phyloP scores from a whole-genome alignment of 2,888 invertebrate genomes.

The Andrena dorsata region DNA sequence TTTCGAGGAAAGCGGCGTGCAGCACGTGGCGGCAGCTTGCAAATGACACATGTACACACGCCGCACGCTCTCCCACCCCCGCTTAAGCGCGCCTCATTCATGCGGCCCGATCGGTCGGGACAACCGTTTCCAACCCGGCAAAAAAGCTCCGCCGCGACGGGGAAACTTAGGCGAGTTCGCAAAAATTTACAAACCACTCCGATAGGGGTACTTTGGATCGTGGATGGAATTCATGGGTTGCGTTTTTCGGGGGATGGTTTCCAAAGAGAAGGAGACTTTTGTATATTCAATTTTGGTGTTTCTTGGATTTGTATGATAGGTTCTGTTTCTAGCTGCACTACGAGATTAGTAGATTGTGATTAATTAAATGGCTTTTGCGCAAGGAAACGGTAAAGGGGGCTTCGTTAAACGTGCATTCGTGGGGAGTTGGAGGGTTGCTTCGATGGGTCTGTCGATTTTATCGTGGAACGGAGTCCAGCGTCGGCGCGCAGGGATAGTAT shows the following conservation, averaged over 20 bases:
- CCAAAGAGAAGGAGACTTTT: no score
- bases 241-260: no score
- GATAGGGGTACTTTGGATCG: no score
- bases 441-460: slow-evolving; percentile 30
- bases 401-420: slow-evolving; percentile 18
- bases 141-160: slow-evolving; percentile 17
- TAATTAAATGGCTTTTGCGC: slow-evolving; percentile 23
- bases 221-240: no score
- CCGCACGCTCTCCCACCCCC: background rate
- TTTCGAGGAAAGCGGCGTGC: slow-evolving; percentile 55
- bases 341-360: background rate
- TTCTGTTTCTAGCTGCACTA: no score
- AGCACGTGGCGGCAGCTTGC: slow-evolving; percentile 62
- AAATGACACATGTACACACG: slow-evolving; percentile 62
- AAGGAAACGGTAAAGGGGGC: background rate
- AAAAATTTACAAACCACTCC: no score
- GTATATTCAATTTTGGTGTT: no score
- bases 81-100: slow-evolving; percentile 52
- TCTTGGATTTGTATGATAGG: no score
- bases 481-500: background rate
- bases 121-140: slow-evolving; percentile 20
- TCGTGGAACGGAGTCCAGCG: slow-evolving; percentile 24
- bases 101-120: slow-evolving; percentile 38
- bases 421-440: slow-evolving; percentile 4
- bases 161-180: no score